A percentile compares a stretch with the other conserved stretches of the same genome.
These are phyloP conservation scores for Plecturocebus donacophilus DNA, from an alignment of 2,113 vertebrate genomes.

Conservation along the genomic window DNA sequence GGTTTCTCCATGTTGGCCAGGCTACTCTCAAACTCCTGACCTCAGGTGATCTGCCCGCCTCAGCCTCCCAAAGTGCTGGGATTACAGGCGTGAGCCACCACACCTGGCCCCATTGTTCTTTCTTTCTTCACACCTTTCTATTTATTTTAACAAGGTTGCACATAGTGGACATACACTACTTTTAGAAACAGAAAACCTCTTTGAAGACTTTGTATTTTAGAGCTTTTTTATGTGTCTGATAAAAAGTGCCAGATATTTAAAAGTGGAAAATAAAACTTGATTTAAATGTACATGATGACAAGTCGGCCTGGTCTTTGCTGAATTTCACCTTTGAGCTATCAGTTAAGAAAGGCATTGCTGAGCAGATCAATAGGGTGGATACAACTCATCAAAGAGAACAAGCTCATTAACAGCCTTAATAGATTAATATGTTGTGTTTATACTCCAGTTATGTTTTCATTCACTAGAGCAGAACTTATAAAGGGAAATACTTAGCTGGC, in stretches of 20 bases:
- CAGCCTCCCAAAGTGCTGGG: neutral
- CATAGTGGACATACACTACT: neutral
- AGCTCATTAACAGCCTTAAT: neutral
- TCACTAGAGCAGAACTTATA: neutral
- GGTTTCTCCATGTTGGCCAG: neutral
- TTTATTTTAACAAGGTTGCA: neutral
- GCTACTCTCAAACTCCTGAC: neutral
- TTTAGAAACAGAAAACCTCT: constrained; percentile 1
- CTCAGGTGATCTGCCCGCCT: neutral
- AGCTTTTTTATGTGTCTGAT: neutral
- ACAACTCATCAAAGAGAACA: neutral
- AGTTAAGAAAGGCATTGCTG: neutral
- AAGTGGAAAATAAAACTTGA: neutral
- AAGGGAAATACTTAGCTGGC: neutral
- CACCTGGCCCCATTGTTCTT: neutral
- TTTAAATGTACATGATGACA: neutral
- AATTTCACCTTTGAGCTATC: neutral
- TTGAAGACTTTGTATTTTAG: neutral
- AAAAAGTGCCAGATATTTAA: neutral
- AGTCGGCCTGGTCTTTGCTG: neutral
- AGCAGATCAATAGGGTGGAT: neutral
- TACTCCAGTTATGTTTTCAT: neutral
- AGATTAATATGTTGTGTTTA: neutral
- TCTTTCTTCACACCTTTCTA: neutral
- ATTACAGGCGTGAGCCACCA: neutral